Percentiles rank a stretch among this genome's conserved stretches.
Evolutionary conservation across 2,888 invertebrate genomes (phyloP).

Genomic region (Cryptus viduatorius): DNA sequence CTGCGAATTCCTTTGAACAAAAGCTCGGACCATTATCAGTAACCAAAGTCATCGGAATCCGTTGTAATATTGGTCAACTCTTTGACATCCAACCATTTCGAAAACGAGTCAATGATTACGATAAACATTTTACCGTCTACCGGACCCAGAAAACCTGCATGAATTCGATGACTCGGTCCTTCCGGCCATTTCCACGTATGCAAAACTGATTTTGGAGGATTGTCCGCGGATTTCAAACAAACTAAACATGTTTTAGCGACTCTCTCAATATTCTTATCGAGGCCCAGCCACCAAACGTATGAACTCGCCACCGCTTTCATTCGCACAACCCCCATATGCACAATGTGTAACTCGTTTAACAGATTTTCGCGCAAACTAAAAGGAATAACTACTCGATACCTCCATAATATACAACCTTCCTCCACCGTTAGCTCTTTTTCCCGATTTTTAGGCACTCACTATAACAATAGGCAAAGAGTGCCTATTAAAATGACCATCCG

Average conservation of each 20-base stretch:
- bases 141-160: conserved; percentile 69
- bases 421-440: conserved; percentile 56
- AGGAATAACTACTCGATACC: conserved; percentile 61
- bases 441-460: too few species aligned
- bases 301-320: conserved; percentile 69
- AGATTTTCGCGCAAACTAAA: conserved; percentile 29
- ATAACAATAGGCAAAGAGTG: too few species aligned
- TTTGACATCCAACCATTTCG: conserved; percentile 70
- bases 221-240: conserved; percentile 62
- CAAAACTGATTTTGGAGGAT: conserved; percentile 63
- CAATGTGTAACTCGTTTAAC: conserved; percentile 64
- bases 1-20: conserved; percentile 38
- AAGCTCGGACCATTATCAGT: conserved; percentile 62
- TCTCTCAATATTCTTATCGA: conserved; percentile 69
- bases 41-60: conserved; percentile 34
- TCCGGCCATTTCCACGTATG: conserved; percentile 70
- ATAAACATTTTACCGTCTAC: conserved; percentile 47
- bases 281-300: conserved; percentile 69
- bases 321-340: conserved; percentile 63
- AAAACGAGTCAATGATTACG: conserved; percentile 64
- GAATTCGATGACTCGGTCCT: conserved; percentile 66
- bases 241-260: conserved; percentile 62
- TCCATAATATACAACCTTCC: conserved; percentile 66
- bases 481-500: too few species aligned
- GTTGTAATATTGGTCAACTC: conserved; percentile 53